A percentile compares a stretch with the other conserved stretches of the same genome.
These are phyloP conservation scores for Paedocypris sp. DNA, from an alignment of 2,113 vertebrate species.

Conservation along the genomic window DNA sequence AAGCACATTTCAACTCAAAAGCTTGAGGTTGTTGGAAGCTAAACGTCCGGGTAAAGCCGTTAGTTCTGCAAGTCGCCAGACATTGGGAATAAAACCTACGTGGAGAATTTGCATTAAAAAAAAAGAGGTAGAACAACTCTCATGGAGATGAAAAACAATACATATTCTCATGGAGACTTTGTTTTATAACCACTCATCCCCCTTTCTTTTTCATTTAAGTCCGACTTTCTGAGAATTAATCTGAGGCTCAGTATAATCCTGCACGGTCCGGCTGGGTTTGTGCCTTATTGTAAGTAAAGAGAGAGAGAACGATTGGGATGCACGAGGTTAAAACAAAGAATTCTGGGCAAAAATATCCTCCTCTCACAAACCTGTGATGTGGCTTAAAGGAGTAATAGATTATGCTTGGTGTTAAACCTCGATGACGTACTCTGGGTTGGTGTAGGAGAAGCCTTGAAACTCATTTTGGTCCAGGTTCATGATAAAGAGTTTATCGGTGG, in stretches of 20 bases:
- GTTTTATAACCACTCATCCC: constrained; percentile 3
- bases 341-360: background rate
- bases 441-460: constrained; percentile 97
- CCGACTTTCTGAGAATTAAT: constrained; percentile 11
- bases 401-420: constrained; percentile 65
- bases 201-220: background rate
- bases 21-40: background rate
- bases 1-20: background rate
- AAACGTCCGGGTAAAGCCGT: background rate
- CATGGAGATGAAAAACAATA: constrained; percentile 30
- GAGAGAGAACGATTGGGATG: constrained; percentile 3
- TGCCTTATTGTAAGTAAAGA: background rate
- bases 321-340: background rate
- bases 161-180: constrained; percentile 33
- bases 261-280: background rate
- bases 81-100: background rate
- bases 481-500: constrained; percentile 98
- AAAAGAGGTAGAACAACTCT: constrained; percentile 21
- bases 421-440: constrained; percentile 95
- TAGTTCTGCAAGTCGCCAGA: background rate
- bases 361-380: too few relatives aligned
- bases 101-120: background rate
- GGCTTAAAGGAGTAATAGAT: background rate
- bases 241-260: background rate
- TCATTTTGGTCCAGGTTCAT: constrained; percentile 99